Evolutionary conservation across 2,888 invertebrate species (phyloP).

Genomic region (Monoplex corrugatus): DNA sequence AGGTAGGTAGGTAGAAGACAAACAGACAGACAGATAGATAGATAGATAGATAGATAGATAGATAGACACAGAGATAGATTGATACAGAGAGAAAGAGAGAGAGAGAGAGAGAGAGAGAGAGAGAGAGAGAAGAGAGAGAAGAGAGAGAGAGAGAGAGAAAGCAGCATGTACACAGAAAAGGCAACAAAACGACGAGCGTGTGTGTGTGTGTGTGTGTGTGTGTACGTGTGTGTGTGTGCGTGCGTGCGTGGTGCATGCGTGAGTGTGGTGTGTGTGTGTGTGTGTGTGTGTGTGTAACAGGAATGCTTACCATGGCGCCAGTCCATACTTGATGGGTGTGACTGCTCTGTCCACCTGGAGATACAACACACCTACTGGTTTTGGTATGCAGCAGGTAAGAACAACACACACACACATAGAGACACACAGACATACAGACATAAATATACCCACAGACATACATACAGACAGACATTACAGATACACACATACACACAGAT

Average conservation of each 20-base stretch:
- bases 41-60: no score
- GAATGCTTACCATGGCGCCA: conserved; percentile 96
- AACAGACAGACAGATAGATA: no score
- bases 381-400: conserved; percentile 90
- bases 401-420: not conserved
- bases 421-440: not conserved
- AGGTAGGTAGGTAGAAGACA: no score
- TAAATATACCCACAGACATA: not conserved
- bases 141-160: no score
- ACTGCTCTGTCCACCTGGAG: conserved; percentile 92
- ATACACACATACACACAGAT: no score
- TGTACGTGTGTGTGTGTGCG: not conserved
- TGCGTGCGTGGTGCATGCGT: not conserved
- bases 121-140: no score
- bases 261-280: not conserved
- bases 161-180: no score
- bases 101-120: no score
- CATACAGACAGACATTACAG: no score
- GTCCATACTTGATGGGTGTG: conserved; percentile 90
- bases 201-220: not conserved
- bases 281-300: conserved; percentile 80
- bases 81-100: no score
- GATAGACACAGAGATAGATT: no score
- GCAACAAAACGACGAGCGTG: no score
- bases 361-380: conserved; percentile 87